These are phyloP conservation scores for Pelobates fuscus DNA, from an alignment of 2,113 vertebrate genomes.

Conservation along the genomic window DNA sequence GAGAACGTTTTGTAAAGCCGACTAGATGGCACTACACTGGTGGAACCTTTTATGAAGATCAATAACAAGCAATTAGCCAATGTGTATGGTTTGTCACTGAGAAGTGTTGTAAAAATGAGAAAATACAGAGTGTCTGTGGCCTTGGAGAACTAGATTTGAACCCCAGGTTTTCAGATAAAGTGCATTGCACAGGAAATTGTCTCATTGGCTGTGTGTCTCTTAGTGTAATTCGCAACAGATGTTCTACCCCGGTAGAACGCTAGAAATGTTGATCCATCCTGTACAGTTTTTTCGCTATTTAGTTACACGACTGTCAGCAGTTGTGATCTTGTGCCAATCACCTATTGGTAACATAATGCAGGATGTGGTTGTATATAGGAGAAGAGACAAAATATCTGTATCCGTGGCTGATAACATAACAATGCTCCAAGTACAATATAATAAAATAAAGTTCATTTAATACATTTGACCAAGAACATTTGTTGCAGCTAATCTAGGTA, in stretches of 20 bases:
- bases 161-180: too few relatives aligned
- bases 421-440: conserved; percentile 18
- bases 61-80: too few relatives aligned
- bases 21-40: too few relatives aligned
- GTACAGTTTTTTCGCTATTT: background rate
- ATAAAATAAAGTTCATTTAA: conserved; percentile 34
- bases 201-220: background rate
- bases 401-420: conserved; percentile 4
- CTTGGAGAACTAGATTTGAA: too few relatives aligned
- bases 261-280: background rate
- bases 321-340: conserved; percentile 2
- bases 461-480: conserved; percentile 36
- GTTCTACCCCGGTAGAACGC: background rate
- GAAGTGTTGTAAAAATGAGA: too few relatives aligned
- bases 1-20: too few relatives aligned
- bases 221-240: background rate
- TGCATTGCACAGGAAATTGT: too few relatives aligned
- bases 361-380: background rate
- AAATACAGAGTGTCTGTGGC: too few relatives aligned
- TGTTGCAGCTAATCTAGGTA: conserved; percentile 36
- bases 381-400: background rate
- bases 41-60: too few relatives aligned
- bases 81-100: too few relatives aligned
- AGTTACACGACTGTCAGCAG: background rate
- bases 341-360: background rate